These are phyloP conservation scores for Pterocles burchelli DNA, from an alignment of 2,113 vertebrate species.

Conservation along the genomic window DNA sequence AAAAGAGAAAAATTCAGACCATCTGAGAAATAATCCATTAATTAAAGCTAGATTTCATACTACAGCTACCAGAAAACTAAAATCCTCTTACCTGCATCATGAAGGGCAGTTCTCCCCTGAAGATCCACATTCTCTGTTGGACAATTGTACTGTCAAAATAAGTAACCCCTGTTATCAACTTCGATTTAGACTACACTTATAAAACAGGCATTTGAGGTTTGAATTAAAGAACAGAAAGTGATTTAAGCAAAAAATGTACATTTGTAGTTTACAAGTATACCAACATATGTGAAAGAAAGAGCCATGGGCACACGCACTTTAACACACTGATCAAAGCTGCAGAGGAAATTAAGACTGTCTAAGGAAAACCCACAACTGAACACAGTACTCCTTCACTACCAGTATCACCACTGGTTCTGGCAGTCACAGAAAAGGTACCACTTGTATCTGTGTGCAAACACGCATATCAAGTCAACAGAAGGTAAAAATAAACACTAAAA, in stretches of 20 bases:
- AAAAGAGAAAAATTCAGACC: background rate
- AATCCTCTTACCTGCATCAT: slow-evolving; percentile 87
- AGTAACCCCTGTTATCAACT: background rate
- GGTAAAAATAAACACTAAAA: background rate
- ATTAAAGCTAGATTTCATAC: background rate
- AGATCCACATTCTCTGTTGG: slow-evolving; percentile 93
- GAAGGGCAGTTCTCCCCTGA: slow-evolving; percentile 91
- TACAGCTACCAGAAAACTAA: background rate
- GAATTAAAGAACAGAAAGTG: background rate
- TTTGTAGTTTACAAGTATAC: background rate
- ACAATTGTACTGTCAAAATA: slow-evolving; percentile 87
- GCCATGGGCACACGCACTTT: background rate
- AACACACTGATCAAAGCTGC: accelerated
- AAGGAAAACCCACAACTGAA: background rate
- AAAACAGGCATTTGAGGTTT: background rate
- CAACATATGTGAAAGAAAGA: background rate
- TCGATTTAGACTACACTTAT: background rate
- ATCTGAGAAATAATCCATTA: background rate
- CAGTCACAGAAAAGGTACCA: background rate
- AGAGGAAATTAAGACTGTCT: background rate
- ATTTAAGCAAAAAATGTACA: accelerated
- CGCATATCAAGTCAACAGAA: background rate
- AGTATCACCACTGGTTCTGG: background rate
- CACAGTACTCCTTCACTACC: background rate
- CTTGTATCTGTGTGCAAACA: background rate